These are phyloP conservation scores for Pachycephus smyrnensis DNA, from an alignment of 2,888 invertebrate genomes.

Conservation along the genomic window DNA sequence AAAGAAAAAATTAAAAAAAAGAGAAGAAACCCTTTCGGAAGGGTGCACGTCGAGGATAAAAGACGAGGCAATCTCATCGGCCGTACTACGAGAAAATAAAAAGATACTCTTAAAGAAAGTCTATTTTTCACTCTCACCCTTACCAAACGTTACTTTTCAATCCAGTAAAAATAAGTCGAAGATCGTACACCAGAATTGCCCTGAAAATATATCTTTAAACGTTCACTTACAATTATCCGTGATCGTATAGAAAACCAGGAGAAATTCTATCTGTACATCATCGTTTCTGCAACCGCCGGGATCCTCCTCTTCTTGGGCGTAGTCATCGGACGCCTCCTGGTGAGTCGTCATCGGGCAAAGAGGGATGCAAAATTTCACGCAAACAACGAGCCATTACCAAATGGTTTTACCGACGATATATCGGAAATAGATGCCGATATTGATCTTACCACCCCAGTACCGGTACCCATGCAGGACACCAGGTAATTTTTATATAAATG, in stretches of 20 bases:
- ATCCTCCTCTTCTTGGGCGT: slow-evolving; percentile 79
- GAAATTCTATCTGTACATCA: slow-evolving; percentile 85
- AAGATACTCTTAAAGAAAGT: not conserved
- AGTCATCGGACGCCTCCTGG: slow-evolving; percentile 77
- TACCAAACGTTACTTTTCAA: not conserved
- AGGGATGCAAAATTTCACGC: slow-evolving; percentile 77
- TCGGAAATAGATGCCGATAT: slow-evolving; percentile 87
- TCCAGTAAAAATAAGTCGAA: not conserved
- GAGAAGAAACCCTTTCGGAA: not conserved
- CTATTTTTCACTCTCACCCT: not conserved
- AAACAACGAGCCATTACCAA: slow-evolving; percentile 81
- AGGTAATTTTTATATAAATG: slow-evolving; percentile 42
- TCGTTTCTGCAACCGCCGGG: slow-evolving; percentile 80
- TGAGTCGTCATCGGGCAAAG: slow-evolving; percentile 75
- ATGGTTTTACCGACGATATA: slow-evolving; percentile 88
- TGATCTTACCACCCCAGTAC: slow-evolving; percentile 78
- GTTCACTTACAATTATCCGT: not conserved
- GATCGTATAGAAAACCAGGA: slow-evolving; percentile 77
- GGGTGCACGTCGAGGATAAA: not conserved
- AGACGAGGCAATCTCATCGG: not conserved
- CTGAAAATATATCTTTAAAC: not conserved
- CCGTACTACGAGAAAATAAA: not conserved
- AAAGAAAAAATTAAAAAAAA: not conserved
- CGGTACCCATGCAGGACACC: slow-evolving; percentile 69
- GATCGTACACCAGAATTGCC: not conserved